Conservation (phyloP, 2,888 invertebrate species). For the Beris morrisii region DNA sequence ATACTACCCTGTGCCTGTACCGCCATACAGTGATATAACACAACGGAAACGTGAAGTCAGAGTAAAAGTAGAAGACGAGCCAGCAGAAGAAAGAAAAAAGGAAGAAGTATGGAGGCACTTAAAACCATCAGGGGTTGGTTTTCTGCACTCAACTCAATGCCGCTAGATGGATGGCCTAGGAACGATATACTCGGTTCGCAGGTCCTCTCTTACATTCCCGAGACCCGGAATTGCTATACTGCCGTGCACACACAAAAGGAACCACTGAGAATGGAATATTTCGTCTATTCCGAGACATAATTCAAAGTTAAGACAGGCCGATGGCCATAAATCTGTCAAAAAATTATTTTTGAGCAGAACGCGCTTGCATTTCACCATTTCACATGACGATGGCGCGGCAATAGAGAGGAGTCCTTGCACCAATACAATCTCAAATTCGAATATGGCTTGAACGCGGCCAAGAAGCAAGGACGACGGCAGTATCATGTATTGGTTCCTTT, state of each 20-base stretch:
- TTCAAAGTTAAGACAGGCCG: conserved; percentile 44
- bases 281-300: conserved; percentile 44
- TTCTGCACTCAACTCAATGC: conserved; percentile 23
- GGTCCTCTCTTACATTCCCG: conserved; percentile 2
- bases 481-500: conserved; percentile 9
- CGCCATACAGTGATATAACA: background rate
- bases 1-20: background rate
- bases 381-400: conserved; percentile 31
- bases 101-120: conserved; percentile 13
- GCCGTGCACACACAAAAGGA: conserved; percentile 20
- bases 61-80: conserved; percentile 2
- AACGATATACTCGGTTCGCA: conserved; percentile 1
- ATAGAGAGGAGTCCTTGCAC: conserved; percentile 10
- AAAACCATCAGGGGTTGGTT: conserved; percentile 25
- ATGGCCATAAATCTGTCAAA: conserved; percentile 44
- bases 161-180: conserved; percentile 18
- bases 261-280: conserved; percentile 36
- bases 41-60: conserved; percentile 20
- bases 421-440: background rate
- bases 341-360: conserved; percentile 38
- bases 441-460: conserved; percentile 21
- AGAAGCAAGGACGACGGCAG: conserved; percentile 18
- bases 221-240: background rate
- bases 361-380: conserved; percentile 40
- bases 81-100: background rate